phyloP scores from a whole-genome alignment of 2,113 vertebrate species.

The Scomber colias region DNA sequence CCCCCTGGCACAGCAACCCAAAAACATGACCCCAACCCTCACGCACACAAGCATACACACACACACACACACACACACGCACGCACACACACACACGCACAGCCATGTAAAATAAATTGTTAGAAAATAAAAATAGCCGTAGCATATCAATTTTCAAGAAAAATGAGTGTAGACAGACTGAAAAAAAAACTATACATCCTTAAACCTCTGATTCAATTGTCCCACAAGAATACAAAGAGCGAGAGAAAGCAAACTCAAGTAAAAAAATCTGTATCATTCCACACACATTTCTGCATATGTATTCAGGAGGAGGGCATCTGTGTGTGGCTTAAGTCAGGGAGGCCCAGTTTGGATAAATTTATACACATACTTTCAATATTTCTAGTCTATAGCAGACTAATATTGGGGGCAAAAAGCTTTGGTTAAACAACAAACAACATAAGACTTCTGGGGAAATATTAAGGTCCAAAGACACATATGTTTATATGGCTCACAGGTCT shows the following conservation, averaged over 20 bases:
- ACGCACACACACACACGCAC: constrained; percentile 31
- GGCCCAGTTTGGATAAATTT: constrained; percentile 67
- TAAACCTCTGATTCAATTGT: constrained; percentile 73
- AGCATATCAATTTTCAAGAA: constrained; percentile 71
- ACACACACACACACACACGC: constrained; percentile 42
- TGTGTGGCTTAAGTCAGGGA: constrained; percentile 65
- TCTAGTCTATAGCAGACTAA: constrained; percentile 47
- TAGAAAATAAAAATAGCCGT: constrained; percentile 68
- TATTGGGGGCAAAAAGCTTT: constrained; percentile 66
- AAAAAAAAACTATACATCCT: constrained; percentile 62
- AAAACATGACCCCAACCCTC: constrained; percentile 52
- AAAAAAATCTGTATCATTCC: constrained; percentile 73
- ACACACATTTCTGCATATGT: constrained; percentile 75
- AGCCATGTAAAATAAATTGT: constrained; percentile 71
- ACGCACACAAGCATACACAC: constrained; percentile 18
- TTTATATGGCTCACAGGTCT: constrained; percentile 64
- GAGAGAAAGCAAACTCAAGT: constrained; percentile 81
- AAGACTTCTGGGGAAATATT: constrained; percentile 57
- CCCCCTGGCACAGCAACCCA: constrained; percentile 74
- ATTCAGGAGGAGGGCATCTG: constrained; percentile 68
- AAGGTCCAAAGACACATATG: constrained; percentile 50
- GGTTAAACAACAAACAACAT: constrained; percentile 70
- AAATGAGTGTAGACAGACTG: constrained; percentile 62
- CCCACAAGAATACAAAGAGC: constrained; percentile 71
- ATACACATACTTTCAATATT: constrained; percentile 56